phyloP scores from a whole-genome alignment of 2,888 invertebrate species.

The Ctenicera cuprea region DNA sequence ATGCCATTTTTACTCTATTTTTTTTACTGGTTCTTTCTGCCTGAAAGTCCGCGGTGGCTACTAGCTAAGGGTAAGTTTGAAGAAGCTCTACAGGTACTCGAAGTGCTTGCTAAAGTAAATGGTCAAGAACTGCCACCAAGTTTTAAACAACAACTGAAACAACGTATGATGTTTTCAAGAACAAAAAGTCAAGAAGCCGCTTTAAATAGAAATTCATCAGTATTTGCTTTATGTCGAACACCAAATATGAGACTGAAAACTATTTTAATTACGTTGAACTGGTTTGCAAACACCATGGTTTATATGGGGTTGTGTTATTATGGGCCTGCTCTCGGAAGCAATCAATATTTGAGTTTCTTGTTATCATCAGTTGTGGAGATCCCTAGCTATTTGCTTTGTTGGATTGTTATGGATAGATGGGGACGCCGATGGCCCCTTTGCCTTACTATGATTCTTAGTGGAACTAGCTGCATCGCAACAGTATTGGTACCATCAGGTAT shows the following conservation, averaged over 20 bases:
- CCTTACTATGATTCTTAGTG: constrained; percentile 89
- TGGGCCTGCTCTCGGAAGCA: constrained; percentile 90
- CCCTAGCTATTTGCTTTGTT: constrained; percentile 91
- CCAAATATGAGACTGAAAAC: constrained; percentile 94
- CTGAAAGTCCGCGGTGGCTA: constrained; percentile 88
- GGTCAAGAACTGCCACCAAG: constrained; percentile 84
- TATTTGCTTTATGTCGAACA: constrained; percentile 83
- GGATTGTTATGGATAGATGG: constrained; percentile 92
- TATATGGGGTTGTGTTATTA: constrained; percentile 95
- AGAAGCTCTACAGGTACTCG: constrained; percentile 87
- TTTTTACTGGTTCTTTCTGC: constrained; percentile 89
- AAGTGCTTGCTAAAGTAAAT: constrained; percentile 86
- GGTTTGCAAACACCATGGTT: constrained; percentile 95
- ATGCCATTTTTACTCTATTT: constrained; percentile 90
- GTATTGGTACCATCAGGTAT: constrained; percentile 87
- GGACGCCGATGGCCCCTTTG: constrained; percentile 93
- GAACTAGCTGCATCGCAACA: constrained; percentile 89
- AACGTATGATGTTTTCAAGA: constrained; percentile 80
- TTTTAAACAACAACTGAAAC: constrained; percentile 83
- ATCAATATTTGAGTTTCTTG: constrained; percentile 92
- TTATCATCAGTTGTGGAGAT: constrained; percentile 91
- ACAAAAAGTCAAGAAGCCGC: constrained; percentile 75
- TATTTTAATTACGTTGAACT: constrained; percentile 88
- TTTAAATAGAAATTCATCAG: constrained; percentile 74
- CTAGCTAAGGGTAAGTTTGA: constrained; percentile 78